Evolutionary conservation across 2,113 vertebrate species (phyloP).

Genomic region (Agapornis roseicollis): DNA sequence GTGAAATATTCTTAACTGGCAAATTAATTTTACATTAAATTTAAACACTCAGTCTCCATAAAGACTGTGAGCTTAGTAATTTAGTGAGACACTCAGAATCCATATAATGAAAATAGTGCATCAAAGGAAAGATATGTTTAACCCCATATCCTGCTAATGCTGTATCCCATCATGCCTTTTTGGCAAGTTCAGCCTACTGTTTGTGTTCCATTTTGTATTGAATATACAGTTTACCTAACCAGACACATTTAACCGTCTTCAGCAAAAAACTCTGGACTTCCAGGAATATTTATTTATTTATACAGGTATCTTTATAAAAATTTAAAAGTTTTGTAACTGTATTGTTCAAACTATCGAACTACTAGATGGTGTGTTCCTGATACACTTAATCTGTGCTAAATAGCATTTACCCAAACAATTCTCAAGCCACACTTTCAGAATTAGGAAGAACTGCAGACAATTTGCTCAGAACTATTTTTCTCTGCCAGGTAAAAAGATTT

Average conservation of each 20-base stretch:
- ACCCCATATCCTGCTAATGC: fast-evolving
- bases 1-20: background rate
- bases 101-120: background rate
- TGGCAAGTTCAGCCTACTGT: fast-evolving
- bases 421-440: background rate
- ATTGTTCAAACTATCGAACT: background rate
- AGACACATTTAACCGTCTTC: background rate
- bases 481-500: background rate
- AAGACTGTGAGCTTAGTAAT: background rate
- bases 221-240: background rate
- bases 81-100: background rate
- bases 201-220: background rate
- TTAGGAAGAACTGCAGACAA: background rate
- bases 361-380: background rate
- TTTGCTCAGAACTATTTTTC: background rate
- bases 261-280: background rate
- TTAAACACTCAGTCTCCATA: background rate
- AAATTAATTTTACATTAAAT: background rate
- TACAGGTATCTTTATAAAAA: background rate
- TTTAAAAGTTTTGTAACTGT: background rate
- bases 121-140: background rate
- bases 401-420: background rate
- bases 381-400: background rate
- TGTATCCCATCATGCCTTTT: fast-evolving
- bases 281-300: background rate